A percentile compares a stretch with the other conserved stretches of the same genome.
These are phyloP conservation scores for Epicauta chinensis DNA, from an alignment of 1,140 invertebrate species.

Conservation along the genomic window DNA sequence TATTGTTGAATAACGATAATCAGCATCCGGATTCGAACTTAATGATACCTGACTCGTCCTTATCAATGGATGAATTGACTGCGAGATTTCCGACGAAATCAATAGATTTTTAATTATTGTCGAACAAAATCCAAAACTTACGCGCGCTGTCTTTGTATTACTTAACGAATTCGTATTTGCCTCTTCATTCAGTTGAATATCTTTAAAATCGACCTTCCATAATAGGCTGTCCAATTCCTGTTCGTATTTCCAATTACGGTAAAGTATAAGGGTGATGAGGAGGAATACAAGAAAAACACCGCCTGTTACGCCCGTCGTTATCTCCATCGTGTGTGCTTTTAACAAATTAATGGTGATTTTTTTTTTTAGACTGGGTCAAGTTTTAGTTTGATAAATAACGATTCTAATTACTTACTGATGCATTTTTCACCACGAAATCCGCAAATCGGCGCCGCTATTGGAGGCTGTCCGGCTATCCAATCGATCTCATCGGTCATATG, in stretches of 20 bases:
- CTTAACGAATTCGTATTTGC: conserved; percentile 22
- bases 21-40: conserved; percentile 77
- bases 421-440: conserved; percentile 91
- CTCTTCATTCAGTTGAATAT: conserved; percentile 65
- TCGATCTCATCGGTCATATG: conserved; percentile 60
- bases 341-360: not conserved
- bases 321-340: conserved; percentile 75
- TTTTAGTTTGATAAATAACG: too few species aligned
- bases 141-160: conserved; percentile 42
- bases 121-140: conserved; percentile 7
- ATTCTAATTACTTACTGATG: conserved; percentile 71
- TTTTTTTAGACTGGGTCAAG: not conserved
- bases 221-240: conserved; percentile 89
- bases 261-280: conserved; percentile 62
- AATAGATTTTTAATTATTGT: conserved; percentile 1
- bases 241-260: conserved; percentile 91
- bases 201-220: conserved; percentile 93
- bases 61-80: conserved; percentile 50
- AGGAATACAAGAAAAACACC: conserved; percentile 63
- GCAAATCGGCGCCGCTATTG: conserved; percentile 88
- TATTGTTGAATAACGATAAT: conserved; percentile 78
- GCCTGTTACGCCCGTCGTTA: conserved; percentile 71
- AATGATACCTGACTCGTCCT: conserved; percentile 80
- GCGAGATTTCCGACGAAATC: too few species aligned
- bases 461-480: conserved; percentile 69